These are phyloP conservation scores for Tribolium castaneum DNA, from an alignment of 1,140 invertebrate species.

Conservation along the genomic window DNA sequence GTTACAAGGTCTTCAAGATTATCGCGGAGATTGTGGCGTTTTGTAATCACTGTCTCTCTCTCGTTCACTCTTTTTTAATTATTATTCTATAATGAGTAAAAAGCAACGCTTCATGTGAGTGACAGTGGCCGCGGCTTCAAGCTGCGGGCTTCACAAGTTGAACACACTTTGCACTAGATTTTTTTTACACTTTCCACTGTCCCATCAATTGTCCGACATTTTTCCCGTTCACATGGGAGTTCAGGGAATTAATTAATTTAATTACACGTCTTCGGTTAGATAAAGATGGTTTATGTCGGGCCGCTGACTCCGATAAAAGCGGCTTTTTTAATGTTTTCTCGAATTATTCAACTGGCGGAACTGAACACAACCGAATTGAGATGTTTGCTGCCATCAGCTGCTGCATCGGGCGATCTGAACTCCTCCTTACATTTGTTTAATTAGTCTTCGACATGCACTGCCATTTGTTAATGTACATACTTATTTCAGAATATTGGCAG, in stretches of 20 bases:
- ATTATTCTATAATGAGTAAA: slow-evolving; percentile 56
- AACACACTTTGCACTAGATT: slow-evolving; percentile 8
- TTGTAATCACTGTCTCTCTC: slow-evolving; percentile 53
- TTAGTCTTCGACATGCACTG: neutral
- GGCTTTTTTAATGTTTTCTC: slow-evolving; percentile 10
- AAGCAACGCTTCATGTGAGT: slow-evolving; percentile 54
- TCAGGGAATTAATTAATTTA: slow-evolving; percentile 30
- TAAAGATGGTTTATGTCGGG: slow-evolving; percentile 19
- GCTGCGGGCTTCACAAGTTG: slow-evolving; percentile 40
- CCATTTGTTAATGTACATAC: too few species aligned
- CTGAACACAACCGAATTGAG: neutral
- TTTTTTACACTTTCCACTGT: neutral
- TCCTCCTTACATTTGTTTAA: neutral
- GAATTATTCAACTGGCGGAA: neutral
- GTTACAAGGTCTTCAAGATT: slow-evolving; percentile 60
- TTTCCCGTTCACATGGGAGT: slow-evolving; percentile 10
- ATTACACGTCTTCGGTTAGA: slow-evolving; percentile 8
- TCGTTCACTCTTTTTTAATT: slow-evolving; percentile 54
- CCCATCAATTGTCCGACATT: neutral
- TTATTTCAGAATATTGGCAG: too few species aligned
- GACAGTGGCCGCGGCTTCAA: slow-evolving; percentile 53
- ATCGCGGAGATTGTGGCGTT: slow-evolving; percentile 58
- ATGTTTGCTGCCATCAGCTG: neutral
- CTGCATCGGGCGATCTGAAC: neutral
- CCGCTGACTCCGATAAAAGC: neutral